Evolutionary conservation across 2,113 vertebrate species (phyloP).

Genomic region (Catagonus wagneri): DNA sequence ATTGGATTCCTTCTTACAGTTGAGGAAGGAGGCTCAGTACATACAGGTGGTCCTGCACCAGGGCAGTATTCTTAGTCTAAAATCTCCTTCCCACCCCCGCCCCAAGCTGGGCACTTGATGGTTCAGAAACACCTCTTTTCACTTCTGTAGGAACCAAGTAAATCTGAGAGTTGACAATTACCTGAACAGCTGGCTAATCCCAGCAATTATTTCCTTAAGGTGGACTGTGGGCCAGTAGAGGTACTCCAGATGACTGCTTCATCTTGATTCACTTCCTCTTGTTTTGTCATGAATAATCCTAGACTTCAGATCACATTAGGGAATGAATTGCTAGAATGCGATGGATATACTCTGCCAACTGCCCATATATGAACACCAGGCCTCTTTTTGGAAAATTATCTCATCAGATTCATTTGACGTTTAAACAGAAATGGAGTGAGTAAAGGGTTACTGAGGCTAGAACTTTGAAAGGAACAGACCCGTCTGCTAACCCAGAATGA

Average conservation of each 20-base stretch:
- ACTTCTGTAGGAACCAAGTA: slow-evolving; percentile 3
- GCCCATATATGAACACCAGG: background rate
- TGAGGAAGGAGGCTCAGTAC: background rate
- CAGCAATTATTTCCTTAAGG: background rate
- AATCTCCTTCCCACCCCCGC: background rate
- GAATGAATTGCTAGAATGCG: background rate
- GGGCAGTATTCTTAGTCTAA: background rate
- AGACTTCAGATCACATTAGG: slow-evolving; percentile 17
- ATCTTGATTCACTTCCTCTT: slow-evolving; percentile 41
- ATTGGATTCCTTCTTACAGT: background rate
- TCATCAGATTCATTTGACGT: background rate
- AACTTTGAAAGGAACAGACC: background rate
- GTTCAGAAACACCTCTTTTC: slow-evolving; percentile 42
- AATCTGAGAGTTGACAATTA: slow-evolving; percentile 48
- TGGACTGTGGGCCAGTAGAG: background rate
- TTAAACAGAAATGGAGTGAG: slow-evolving; percentile 18
- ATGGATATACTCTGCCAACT: background rate
- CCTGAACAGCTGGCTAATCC: background rate
- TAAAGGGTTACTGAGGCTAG: background rate
- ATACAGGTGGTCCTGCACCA: background rate
- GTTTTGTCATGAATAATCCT: slow-evolving; percentile 24
- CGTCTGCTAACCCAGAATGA: background rate
- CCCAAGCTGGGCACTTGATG: background rate
- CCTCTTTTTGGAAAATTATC: background rate
- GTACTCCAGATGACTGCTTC: background rate